phyloP scores from a whole-genome alignment of 2,797 vertebrate species.

The Basileuterus tristriatus region DNA sequence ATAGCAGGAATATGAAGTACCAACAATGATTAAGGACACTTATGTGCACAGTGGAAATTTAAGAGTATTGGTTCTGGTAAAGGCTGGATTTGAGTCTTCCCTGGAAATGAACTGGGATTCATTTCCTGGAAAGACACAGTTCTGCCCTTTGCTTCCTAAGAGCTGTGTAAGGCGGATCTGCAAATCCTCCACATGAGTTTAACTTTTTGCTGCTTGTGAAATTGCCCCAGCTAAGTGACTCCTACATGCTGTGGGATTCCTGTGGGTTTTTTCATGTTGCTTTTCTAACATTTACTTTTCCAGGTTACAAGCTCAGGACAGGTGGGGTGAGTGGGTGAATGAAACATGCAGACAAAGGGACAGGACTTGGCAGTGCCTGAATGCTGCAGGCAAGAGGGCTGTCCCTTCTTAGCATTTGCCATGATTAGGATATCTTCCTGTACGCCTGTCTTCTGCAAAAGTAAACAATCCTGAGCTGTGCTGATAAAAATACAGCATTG shows the following conservation, averaged over 20 bases:
- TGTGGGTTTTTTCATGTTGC: background rate
- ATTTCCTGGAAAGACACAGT: background rate
- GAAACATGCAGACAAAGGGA: background rate
- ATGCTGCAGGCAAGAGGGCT: background rate
- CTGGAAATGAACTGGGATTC: background rate
- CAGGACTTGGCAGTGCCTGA: background rate
- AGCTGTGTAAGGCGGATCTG: background rate
- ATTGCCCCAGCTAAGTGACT: background rate
- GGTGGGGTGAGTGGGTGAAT: background rate
- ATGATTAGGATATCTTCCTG: background rate
- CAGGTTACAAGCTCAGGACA: background rate
- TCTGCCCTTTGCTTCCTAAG: background rate
- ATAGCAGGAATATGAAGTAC: background rate
- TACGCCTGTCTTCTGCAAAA: background rate
- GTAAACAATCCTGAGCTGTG: background rate
- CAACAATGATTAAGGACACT: background rate
- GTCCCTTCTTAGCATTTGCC: background rate
- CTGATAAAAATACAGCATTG: background rate
- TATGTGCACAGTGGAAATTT: background rate
- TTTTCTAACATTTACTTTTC: background rate
- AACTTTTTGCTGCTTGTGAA: background rate
- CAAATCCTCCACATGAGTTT: background rate
- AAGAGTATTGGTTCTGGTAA: background rate
- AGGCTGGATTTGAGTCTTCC: background rate
- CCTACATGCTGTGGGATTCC: background rate